phyloP scores from a whole-genome alignment of 2,888 invertebrate genomes.

The Melieria omissa region DNA sequence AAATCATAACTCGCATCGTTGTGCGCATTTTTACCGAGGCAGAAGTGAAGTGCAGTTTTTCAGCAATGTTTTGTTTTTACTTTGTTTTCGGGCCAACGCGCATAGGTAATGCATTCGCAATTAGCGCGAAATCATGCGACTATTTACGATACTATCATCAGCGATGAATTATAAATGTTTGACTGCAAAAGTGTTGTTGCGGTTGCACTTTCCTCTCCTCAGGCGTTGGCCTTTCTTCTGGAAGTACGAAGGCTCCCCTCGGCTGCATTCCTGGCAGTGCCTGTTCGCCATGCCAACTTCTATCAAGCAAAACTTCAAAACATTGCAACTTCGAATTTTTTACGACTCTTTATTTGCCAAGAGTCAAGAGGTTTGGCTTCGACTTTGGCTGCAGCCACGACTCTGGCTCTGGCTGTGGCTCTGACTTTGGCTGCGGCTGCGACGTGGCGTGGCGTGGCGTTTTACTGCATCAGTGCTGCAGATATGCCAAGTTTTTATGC shows the following conservation, averaged over 20 bases:
- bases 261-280: background rate
- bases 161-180: conserved; percentile 28
- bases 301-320: conserved; percentile 35
- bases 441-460: conserved; percentile 50
- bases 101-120: conserved; percentile 39
- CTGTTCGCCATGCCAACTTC: too few species aligned
- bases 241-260: background rate
- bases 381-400: conserved; percentile 15
- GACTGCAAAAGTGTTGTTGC: background rate
- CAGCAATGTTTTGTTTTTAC: background rate
- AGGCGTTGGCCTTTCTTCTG: background rate
- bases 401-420: conserved; percentile 14
- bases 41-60: background rate
- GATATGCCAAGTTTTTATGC: conserved; percentile 44
- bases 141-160: conserved; percentile 44
- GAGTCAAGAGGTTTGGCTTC: conserved; percentile 45
- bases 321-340: conserved; percentile 43
- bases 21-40: background rate
- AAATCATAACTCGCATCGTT: conserved; percentile 3
- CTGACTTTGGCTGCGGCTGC: conserved; percentile 44
- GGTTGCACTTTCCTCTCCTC: background rate
- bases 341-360: conserved; percentile 54
- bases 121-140: conserved; percentile 47
- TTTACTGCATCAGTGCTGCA: conserved; percentile 34
- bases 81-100: background rate